These are phyloP conservation scores for Steinernema hermaphroditum DNA, from an alignment of 2,888 invertebrate species.

Conservation along the genomic window DNA sequence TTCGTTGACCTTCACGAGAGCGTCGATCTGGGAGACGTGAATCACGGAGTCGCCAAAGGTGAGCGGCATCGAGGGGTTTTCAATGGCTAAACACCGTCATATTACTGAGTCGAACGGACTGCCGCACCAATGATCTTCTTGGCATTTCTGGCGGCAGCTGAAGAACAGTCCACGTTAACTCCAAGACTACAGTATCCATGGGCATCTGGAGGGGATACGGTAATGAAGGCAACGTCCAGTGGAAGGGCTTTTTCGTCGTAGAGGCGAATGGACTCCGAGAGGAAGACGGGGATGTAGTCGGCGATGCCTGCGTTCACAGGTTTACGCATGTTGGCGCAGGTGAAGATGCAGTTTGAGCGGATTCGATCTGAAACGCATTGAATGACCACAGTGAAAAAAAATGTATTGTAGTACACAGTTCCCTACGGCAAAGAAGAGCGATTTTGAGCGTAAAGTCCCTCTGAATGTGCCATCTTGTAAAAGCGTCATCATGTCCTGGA, in stretches of 20 bases:
- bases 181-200: constrained; percentile 91
- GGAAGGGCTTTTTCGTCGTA: constrained; percentile 80
- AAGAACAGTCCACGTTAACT: constrained; percentile 87
- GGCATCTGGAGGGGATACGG: constrained; percentile 80
- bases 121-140: constrained; percentile 81
- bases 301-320: constrained; percentile 76
- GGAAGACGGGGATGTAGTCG: constrained; percentile 86
- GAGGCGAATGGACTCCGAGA: constrained; percentile 86
- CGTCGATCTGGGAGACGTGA: constrained; percentile 88
- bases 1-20: constrained; percentile 72
- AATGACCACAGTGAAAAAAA: no score
- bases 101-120: constrained; percentile 40
- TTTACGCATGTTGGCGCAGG: constrained; percentile 87
- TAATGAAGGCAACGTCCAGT: constrained; percentile 71
- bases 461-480: no score
- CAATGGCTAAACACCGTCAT: constrained; percentile 68
- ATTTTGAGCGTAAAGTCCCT: no score
- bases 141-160: constrained; percentile 81
- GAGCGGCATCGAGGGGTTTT: constrained; percentile 86
- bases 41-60: constrained; percentile 91
- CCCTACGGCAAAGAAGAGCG: no score
- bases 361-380: constrained; percentile 73
- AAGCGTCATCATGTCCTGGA: no score
- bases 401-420: no score
- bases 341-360: constrained; percentile 84